These are phyloP conservation scores for Hydractinia echinata DNA, from an alignment of 30 jellyfish, hydroid and myxozoan species.

Conservation along the genomic window DNA sequence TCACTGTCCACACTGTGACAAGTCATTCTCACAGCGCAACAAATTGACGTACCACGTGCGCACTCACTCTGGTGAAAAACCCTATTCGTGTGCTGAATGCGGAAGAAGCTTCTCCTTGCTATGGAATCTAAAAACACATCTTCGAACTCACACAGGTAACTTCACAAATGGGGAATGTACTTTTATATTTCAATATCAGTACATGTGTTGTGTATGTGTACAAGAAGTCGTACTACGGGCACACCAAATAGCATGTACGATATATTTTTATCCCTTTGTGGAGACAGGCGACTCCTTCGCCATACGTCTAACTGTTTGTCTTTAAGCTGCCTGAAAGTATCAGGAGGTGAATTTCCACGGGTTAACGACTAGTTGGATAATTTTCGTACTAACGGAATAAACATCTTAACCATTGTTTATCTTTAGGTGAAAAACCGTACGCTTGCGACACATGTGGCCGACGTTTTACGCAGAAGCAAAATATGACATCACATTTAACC, in stretches of 20 bases:
- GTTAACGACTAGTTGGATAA: too few relatives aligned
- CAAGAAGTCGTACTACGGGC: too few relatives aligned
- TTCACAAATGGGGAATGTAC: neutral
- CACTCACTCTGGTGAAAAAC: slow-evolving; percentile 98
- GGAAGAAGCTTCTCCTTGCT: slow-evolving; percentile 94
- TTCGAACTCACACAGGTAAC: slow-evolving; percentile 93
- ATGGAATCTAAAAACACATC: slow-evolving; percentile 95
- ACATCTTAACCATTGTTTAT: neutral
- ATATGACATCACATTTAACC: slow-evolving; percentile 98
- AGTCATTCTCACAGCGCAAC: slow-evolving; percentile 98
- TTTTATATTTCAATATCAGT: neutral
- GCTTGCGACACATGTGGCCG: slow-evolving; percentile 97
- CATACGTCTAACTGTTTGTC: too few relatives aligned
- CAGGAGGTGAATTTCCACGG: too few relatives aligned
- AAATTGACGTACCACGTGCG: slow-evolving; percentile 95
- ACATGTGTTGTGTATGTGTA: too few relatives aligned
- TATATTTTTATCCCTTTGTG: too few relatives aligned
- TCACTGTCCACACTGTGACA: slow-evolving; percentile 99
- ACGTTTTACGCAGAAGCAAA: slow-evolving; percentile 94
- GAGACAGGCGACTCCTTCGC: too few relatives aligned
- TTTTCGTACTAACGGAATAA: neutral
- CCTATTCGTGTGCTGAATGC: slow-evolving; percentile 96
- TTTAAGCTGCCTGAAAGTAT: too few relatives aligned
- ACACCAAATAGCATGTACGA: too few relatives aligned
- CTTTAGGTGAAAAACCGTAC: slow-evolving; percentile 87